Conservation (phyloP, 2,888 invertebrate species). For the Laothoe populi region DNA sequence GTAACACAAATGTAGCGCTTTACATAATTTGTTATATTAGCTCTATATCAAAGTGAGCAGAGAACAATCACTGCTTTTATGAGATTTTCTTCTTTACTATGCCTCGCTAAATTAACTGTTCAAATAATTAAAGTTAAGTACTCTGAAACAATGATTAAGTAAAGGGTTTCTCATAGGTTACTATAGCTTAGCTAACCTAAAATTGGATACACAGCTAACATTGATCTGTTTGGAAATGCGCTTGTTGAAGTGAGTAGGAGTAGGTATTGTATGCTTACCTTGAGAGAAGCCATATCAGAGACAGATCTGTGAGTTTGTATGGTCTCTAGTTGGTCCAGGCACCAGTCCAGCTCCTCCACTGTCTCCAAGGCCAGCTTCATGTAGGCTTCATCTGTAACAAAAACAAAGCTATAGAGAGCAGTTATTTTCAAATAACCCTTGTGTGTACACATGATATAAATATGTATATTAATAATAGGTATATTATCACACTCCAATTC, state of each 20-base stretch:
- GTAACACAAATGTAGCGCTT: constrained; percentile 2
- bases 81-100: background rate
- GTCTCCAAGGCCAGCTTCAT: constrained; percentile 98
- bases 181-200: too few species aligned
- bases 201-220: background rate
- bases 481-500: too few species aligned
- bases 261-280: constrained; percentile 88
- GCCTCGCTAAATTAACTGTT: background rate
- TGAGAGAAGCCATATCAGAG: constrained; percentile 99
- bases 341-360: constrained; percentile 99
- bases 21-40: background rate
- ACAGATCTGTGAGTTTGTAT: constrained; percentile 99
- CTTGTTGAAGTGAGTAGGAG: too few species aligned
- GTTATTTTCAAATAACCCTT: background rate
- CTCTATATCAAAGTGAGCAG: background rate
- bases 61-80: background rate
- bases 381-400: constrained; percentile 93
- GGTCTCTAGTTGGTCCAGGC: constrained; percentile 99
- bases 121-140: background rate
- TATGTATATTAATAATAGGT: too few species aligned
- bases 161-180: too few species aligned
- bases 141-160: too few species aligned
- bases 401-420: constrained; percentile 1
- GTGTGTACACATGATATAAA: too few species aligned
- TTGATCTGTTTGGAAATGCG: background rate